Base-by-base conservation (phyloP, 2,113 vertebrate species). In the Passer domesticus region DNA sequence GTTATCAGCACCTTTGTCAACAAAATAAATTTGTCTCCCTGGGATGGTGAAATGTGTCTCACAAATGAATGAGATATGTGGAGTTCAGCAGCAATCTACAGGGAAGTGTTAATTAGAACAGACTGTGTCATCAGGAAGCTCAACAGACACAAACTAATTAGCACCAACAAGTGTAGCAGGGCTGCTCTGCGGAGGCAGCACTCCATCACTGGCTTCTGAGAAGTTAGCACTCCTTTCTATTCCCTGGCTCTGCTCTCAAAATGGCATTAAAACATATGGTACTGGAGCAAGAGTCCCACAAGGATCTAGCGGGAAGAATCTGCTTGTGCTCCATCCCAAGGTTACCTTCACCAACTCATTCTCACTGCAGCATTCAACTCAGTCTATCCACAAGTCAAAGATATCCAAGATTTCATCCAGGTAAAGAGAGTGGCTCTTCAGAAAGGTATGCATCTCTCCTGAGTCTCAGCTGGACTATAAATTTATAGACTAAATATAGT, bases 21-120 rank as follows among this genome's bases (percentile, higher is more conserved):
- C 53, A 92, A 87, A 94, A 96, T 68, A 62, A n/a, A 73, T 75
- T 92, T 87, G 59, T 82, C 83, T 96, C 93, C 68, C 24, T 68
- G 30, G 83, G 69, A 92, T 63, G 73, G 64, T 76, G 87, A 96
- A 96, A 79, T 67, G n/a, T 82, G 15, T 84, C 94, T 87, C 91
- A 94, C 74, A 95, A 97, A 88, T 56, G 79, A 95, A 94, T 81
- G 64, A 96, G 95, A 91, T 93, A 95, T 86, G 84, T 86, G 82
- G 85, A 92, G 58, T 74, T 96, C 88, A 92, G 94, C 94, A 91
- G 87, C 84, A 84, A 90, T 79, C 84, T 96, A 66, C 37, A 60
- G 68, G 75, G 30, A 96, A 94, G 92, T 77, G 93, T 90, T 97
- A 97, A 97, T 77, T 96, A 93, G 69, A 96, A 91, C 49, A 96